Percentiles rank a stretch among this genome's conserved stretches.
These are phyloP conservation scores for Campylomormyrus numenius DNA, from an alignment of 2,113 vertebrate genomes.

Conservation along the genomic window DNA sequence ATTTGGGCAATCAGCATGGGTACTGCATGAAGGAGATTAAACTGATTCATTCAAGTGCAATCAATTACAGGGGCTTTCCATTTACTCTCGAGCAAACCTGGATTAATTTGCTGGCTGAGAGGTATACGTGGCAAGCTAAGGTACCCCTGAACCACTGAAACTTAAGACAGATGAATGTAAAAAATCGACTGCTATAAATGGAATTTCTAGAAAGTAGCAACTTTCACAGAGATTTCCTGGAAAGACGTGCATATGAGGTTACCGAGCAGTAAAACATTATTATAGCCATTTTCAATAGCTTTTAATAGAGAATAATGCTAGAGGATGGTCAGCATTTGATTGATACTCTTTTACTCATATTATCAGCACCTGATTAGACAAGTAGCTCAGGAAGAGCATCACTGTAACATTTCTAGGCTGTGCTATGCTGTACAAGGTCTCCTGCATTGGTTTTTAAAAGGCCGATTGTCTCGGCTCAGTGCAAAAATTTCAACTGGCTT, in stretches of 20 bases:
- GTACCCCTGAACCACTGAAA: not conserved
- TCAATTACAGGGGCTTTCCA: conserved; percentile 1
- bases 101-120: not conserved
- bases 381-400: not conserved
- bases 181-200: not conserved
- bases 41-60: conserved; percentile 12
- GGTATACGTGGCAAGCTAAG: not conserved
- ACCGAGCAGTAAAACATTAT: not conserved
- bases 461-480: not conserved
- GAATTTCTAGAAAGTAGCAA: not conserved
- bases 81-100: not conserved
- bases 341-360: not conserved
- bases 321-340: not conserved
- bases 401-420: not conserved
- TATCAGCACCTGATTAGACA: not conserved
- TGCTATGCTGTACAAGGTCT: not conserved
- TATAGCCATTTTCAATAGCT: not conserved
- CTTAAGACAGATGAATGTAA: not conserved
- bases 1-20: not conserved
- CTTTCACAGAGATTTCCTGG: not conserved
- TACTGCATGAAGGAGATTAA: not conserved
- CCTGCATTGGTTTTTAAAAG: not conserved
- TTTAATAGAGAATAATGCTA: not conserved
- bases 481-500: not conserved
- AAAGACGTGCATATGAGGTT: not conserved